These are phyloP conservation scores for Corythoichthys haematopterus DNA, from an alignment of 2,113 vertebrate genomes.

Conservation along the genomic window DNA sequence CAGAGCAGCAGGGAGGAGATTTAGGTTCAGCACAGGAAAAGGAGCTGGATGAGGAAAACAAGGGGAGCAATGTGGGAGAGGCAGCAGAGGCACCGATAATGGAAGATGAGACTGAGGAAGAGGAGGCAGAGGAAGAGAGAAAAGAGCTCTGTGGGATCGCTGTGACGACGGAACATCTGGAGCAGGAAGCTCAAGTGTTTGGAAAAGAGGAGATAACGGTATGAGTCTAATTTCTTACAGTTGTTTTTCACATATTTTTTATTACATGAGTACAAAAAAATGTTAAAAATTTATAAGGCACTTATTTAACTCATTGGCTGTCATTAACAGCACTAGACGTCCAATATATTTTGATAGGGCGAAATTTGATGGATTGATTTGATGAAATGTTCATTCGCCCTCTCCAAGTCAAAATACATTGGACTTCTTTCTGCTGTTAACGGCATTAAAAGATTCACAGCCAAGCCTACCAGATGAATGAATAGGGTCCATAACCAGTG, in stretches of 20 bases:
- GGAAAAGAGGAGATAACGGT: slow-evolving; percentile 35
- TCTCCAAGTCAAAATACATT: too few species aligned
- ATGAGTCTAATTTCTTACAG: slow-evolving; percentile 2
- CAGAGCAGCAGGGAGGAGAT: slow-evolving; percentile 58
- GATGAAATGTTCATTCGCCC: too few species aligned
- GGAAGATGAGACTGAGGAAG: slow-evolving; percentile 59
- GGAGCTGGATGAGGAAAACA: slow-evolving; percentile 39
- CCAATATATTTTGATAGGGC: too few species aligned
- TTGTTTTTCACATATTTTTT: not conserved
- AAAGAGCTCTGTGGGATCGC: slow-evolving; percentile 32
- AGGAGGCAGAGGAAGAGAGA: slow-evolving; percentile 34
- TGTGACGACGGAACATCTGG: slow-evolving; percentile 33
- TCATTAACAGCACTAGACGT: too few species aligned
- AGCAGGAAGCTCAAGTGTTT: slow-evolving; percentile 24
- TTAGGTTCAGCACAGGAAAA: slow-evolving; percentile 45
- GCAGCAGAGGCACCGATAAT: slow-evolving; percentile 48
- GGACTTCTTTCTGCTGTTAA: too few species aligned
- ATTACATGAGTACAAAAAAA: not conserved
- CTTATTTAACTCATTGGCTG: too few species aligned
- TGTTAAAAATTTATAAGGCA: too few species aligned
- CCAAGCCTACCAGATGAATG: too few species aligned
- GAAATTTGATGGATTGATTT: too few species aligned
- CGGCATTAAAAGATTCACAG: too few species aligned
- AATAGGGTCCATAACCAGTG: too few species aligned
- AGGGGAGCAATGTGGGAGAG: slow-evolving; percentile 42